Conservation (phyloP, 1,140 invertebrate genomes). For the Drosophila mojavensis region DNA sequence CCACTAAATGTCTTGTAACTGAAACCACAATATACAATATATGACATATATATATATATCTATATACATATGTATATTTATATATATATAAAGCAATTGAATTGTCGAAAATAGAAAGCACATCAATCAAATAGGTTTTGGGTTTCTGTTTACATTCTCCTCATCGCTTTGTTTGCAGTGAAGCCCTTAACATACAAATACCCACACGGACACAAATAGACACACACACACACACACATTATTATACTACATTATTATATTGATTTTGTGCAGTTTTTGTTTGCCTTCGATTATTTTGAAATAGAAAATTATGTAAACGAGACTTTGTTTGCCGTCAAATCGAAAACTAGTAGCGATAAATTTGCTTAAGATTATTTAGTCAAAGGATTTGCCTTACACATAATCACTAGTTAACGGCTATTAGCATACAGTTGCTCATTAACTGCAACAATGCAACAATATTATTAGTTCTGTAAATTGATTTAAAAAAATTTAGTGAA, state of each 20-base stretch:
- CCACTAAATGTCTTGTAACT: conserved; percentile 33
- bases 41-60: not conserved
- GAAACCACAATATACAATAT: conserved; percentile 20
- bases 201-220: conserved; percentile 25
- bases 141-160: conserved; percentile 66
- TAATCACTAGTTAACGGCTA: not conserved
- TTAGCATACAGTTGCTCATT: not conserved
- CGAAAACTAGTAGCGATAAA: conserved; percentile 22
- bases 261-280: conserved; percentile 61
- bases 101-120: conserved; percentile 45
- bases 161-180: conserved; percentile 48
- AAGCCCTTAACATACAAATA: conserved; percentile 50
- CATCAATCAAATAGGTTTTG: conserved; percentile 72
- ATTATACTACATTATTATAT: conserved; percentile 50
- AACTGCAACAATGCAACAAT: too few species aligned
- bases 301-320: conserved; percentile 76
- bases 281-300: conserved; percentile 62
- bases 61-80: not conserved
- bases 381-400: conserved; percentile 34
- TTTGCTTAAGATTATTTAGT: conserved; percentile 30
- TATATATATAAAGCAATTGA: not conserved
- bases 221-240: conserved; percentile 21
- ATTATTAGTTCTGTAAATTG: too few species aligned
- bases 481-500: too few species aligned
- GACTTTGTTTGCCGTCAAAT: conserved; percentile 58